Evolutionary conservation across 2,113 vertebrate species (phyloP), one percentile per base, ranked within the genome.

Genomic region (Neodon shergylaensis): DNA sequence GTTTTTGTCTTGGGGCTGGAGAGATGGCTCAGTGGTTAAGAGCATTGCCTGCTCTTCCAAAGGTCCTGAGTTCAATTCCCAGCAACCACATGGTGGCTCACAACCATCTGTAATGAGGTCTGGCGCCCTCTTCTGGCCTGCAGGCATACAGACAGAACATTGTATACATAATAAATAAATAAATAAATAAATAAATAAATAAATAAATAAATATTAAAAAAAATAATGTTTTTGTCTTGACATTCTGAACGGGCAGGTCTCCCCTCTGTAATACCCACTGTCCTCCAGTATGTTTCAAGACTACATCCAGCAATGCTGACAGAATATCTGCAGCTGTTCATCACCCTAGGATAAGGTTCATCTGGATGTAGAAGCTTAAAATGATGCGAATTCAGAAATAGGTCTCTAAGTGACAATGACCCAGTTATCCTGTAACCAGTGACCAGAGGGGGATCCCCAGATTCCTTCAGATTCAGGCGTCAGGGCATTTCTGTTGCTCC

Each of bases 401-500:
- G 13, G 21, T 28, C 13, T 74, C 31, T 91, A 33, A 7, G 10
- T 74, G 52, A n/a, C 54, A n/a, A 26, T 58, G 22, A 39, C 87
- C 74, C 68, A 11, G 47, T 49, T 33, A 28, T 47, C 22, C 8
- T 8, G 0, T 33, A 12, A 7, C 17, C 19, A 21, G 33, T 11
- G n/a, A 7, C 44, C 7, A 12, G 22, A 26, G 3, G 54, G 24
- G 0, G 0, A 31, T 33, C 42, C 39, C 16, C n/a, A 14, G 76
- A 26, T 4, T 16, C 76, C 49, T 87, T 44, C 39, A 65, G 28
- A 13, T 39, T 42, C 7, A 14, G 26, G 22, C 7, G 14, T 83
- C 2, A 1, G 42, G 28, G 9, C 42, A 47, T 31, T 10, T 0
- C 1, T 1, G 2, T 42, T 14, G 10, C 12, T n/a, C 11, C 24